Conservation (phyloP, 2,113 vertebrate species). For the Bujurquina vittata region DNA sequence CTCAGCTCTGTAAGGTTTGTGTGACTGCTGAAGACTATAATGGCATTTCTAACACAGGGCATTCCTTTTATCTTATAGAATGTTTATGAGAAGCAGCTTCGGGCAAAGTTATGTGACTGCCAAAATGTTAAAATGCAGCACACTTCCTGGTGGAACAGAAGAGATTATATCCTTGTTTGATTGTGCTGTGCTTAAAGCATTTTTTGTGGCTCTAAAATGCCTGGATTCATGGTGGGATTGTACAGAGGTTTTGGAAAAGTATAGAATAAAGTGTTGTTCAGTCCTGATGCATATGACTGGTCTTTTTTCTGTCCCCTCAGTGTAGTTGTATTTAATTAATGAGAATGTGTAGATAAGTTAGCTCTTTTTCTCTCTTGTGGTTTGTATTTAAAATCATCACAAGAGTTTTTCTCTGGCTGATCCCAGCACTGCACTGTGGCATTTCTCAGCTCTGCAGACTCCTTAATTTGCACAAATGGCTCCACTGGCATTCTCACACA, state of each 20-base stretch:
- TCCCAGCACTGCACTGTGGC: too few species aligned
- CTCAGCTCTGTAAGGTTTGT: neutral
- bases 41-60: constrained; percentile 27
- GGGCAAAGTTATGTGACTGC: constrained; percentile 33
- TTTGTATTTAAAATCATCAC: too few species aligned
- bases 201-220: constrained; percentile 22
- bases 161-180: constrained; percentile 12
- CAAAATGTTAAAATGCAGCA: constrained; percentile 37
- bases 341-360: too few species aligned
- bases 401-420: too few species aligned
- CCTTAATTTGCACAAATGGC: neutral
- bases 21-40: neutral
- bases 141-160: neutral
- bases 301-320: too few species aligned
- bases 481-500: too few species aligned
- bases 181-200: constrained; percentile 48
- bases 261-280: constrained; percentile 64
- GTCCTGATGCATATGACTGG: constrained; percentile 6
- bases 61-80: constrained; percentile 36
- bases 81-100: constrained; percentile 33
- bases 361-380: too few species aligned
- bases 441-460: too few species aligned
- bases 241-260: constrained; percentile 47
- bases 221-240: constrained; percentile 39
- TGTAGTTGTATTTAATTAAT: neutral